Base-by-base conservation (phyloP, 37 sponge, comb jelly and placozoan genomes). In the Tethya wilhelma region DNA sequence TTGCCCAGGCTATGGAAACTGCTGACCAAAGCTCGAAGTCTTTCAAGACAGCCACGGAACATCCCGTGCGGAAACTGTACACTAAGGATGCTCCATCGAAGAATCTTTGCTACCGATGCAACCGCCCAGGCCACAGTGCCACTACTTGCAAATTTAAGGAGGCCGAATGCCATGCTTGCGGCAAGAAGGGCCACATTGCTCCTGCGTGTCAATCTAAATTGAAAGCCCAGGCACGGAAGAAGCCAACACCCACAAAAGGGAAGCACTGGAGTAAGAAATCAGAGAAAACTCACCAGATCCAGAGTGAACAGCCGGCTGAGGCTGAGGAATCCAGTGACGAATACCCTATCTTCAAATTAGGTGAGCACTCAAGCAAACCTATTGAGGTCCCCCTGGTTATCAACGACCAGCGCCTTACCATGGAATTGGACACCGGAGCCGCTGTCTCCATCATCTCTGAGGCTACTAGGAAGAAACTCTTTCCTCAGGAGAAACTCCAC, bases 151-250 rank as follows among this genome's bases (percentile, higher is more conserved):
- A 40, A 38, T 77, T 77, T 32, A 77, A 63, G 26, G 64, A 77
- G 28, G 63, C 77, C 36, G 44, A 28, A 77, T 77, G 64, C 28
- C 77, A 77, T 77, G 77, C 77, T 14, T 59, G 77, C 38, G 64
- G 77, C 4, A 77, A 60, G 44, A 59, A 8, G 14, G 77, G 77
- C 43, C 77, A 77, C 44, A 77, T 77, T 62, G 77, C 77, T 26
- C 63, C 77, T 28, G 77, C 64, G 4, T 77, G 77, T 44, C 59
- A 62, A 5, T 73, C 74, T 20, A 69, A 69, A 23, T 14, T 14
- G 14, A 49, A 14, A 49, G 14, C 55, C 9, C 55, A 19, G 14
- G 14, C 55, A 9, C 9, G 55, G 14, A 9, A 49, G 55, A 9
- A 49, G 55, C 55, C 9, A 14, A 9, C 55, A 49, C 14, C 55